Conservation (phyloP, 2,113 vertebrate species). For the Mormoops blainvillei region DNA sequence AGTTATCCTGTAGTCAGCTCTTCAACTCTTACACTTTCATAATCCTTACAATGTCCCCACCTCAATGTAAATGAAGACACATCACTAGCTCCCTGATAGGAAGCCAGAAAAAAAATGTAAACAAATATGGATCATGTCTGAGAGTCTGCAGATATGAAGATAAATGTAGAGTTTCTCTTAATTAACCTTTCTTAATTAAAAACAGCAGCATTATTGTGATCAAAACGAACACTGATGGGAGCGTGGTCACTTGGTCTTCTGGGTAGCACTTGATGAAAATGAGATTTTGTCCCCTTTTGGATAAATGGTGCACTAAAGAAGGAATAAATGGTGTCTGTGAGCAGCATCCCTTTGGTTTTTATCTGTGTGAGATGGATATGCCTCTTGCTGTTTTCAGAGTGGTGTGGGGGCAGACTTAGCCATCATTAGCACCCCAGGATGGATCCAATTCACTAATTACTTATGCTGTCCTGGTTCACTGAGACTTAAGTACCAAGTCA, state of each 20-base stretch:
- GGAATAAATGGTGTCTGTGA: conserved; percentile 79
- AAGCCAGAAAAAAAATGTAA: conserved; percentile 67
- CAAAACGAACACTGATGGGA: conserved; percentile 96
- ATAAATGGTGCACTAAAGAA: conserved; percentile 78
- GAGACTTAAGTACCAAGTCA: conserved; percentile 98
- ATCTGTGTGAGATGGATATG: conserved; percentile 85
- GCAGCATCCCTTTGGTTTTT: conserved; percentile 79
- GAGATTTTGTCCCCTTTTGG: conserved; percentile 77
- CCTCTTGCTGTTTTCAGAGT: conserved; percentile 82
- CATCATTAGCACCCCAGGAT: conserved; percentile 95
- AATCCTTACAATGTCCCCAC: neutral
- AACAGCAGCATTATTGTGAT: conserved; percentile 90
- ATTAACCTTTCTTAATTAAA: conserved; percentile 99
- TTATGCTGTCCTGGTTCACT: conserved; percentile 95
- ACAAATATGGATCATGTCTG: conserved; percentile 75
- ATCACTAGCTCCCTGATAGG: conserved; percentile 23
- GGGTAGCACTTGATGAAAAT: conserved; percentile 88
- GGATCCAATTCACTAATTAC: conserved; percentile 96
- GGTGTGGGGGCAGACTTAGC: conserved; percentile 90
- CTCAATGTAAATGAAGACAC: neutral
- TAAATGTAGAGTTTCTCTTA: conserved; percentile 89
- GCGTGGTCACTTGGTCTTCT: conserved; percentile 87
- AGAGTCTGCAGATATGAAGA: conserved; percentile 83
- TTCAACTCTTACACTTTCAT: neutral
- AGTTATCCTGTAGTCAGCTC: neutral